Evolutionary conservation across 2,113 vertebrate genomes (phyloP), one percentile per base, ranked within the genome.

Genomic region (Tonatia bakeri): DNA sequence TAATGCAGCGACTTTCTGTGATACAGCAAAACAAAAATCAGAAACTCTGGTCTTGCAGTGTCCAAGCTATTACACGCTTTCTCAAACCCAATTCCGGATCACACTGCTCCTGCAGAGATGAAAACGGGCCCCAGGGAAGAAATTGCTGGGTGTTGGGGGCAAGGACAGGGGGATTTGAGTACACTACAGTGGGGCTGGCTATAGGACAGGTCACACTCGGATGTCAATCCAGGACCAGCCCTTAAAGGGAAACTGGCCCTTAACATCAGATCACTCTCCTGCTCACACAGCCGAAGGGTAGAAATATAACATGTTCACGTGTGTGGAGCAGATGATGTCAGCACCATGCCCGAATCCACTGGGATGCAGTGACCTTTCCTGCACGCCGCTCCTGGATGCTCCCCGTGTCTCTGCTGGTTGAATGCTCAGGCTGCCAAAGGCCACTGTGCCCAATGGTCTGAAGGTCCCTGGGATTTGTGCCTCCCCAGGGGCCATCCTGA

Each of bases 71-170:
- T 28, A 24, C 86, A 54, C 1, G n/a, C 56, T 54, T 70, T 75
- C 75, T 87, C 56, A 52, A 52, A 33, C 52, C 80, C 38, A 26
- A 31, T 82, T 90, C 86, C 50, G 52, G 67, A 82, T 76, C 22
- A 75, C 67, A 75, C 15, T 5, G 69, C 67, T 33, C 75, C 47
- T 33, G 69, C 17, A 40, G 86, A 81, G 59, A 69, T 92, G 67
- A 36, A 94, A 50, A 52, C 24, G n/a, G 69, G 65, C 47, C 40
- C 65, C 33, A 22, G 15, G 9, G 69, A 61, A 94, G 76, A 61
- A 38, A 79, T 1, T 26, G 52, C 19, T 76, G 10, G 20, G n/a
- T 4, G n/a, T 20, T 20, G 43, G 81, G 40, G n/a, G 56, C 14
- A 28, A 80, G 0, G 69, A 47, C 22, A 43, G 16, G 40, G 10